phyloP scores from a whole-genome alignment of 2,113 vertebrate species.

The Calyptommatus sinebrachiatus region DNA sequence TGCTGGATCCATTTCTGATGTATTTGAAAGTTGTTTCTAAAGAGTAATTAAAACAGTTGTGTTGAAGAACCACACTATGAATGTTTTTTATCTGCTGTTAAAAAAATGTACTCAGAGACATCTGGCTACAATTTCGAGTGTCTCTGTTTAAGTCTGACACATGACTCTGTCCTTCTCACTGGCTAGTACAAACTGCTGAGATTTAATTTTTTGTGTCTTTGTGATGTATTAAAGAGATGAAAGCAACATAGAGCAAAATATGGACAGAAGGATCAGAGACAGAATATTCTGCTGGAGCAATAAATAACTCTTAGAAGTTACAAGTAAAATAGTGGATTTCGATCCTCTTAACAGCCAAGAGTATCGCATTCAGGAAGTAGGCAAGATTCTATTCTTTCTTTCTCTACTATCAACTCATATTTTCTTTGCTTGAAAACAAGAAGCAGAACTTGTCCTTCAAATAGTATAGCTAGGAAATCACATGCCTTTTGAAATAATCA shows the following conservation, averaged over 20 bases:
- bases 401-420: not conserved
- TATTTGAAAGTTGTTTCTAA: constrained; percentile 45
- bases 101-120: constrained; percentile 48
- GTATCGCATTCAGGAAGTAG: too few species aligned
- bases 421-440: not conserved
- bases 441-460: not conserved
- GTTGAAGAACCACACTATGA: constrained; percentile 34
- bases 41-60: constrained; percentile 47
- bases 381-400: not conserved
- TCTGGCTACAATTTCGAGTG: constrained; percentile 53
- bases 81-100: constrained; percentile 52
- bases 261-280: constrained; percentile 30
- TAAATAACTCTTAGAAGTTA: too few species aligned
- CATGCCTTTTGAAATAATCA: not conserved
- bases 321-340: too few species aligned
- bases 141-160: constrained; percentile 51
- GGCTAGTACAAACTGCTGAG: not conserved
- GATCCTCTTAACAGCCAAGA: too few species aligned
- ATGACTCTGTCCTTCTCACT: not conserved
- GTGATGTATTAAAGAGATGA: constrained; percentile 31
- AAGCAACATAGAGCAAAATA: constrained; percentile 5
- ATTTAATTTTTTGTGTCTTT: constrained; percentile 32
- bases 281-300: not conserved
- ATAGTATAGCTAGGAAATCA: not conserved
- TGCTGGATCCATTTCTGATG: constrained; percentile 43